Percentiles rank a stretch among this genome's conserved stretches.
Conservation (phyloP, 2,113 vertebrate genomes). For the Takifugu bimaculatus region DNA sequence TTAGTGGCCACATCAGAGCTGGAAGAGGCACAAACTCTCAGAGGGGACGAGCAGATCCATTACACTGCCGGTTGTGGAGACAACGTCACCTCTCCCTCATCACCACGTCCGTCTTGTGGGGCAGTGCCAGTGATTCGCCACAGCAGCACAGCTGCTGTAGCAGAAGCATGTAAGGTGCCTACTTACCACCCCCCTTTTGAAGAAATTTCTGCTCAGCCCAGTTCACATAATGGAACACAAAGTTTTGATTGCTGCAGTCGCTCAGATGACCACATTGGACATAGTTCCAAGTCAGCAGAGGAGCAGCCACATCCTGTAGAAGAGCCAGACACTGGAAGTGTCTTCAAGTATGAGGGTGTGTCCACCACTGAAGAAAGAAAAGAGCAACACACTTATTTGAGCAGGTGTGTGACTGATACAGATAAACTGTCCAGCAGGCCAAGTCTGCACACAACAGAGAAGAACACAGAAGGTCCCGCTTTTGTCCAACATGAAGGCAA, state of each 20-base stretch:
- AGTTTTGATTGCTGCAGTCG: conserved; percentile 1
- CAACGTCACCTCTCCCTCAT: conserved; percentile 11
- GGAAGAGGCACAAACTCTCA: conserved; percentile 1
- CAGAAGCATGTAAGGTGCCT: conserved; percentile 2
- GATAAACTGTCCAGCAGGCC: neutral
- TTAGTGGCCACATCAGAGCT: neutral
- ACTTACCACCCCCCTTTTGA: neutral
- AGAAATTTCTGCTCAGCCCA: neutral
- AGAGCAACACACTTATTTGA: conserved; percentile 22
- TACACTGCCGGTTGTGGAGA: neutral
- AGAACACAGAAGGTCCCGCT: neutral
- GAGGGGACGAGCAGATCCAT: neutral
- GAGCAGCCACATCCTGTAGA: conserved; percentile 8
- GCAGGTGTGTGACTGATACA: neutral
- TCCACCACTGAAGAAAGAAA: conserved; percentile 10
- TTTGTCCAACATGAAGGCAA: neutral
- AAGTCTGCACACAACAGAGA: neutral
- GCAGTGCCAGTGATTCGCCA: conserved; percentile 71
- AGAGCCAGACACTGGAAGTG: conserved; percentile 6
- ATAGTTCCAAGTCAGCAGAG: conserved; percentile 20
- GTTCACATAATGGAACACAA: conserved; percentile 2
- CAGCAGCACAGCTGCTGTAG: conserved; percentile 24
- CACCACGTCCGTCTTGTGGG: conserved; percentile 27
- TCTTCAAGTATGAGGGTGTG: neutral
- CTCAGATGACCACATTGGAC: neutral